Evolutionary conservation across 2,888 invertebrate genomes (phyloP), one percentile per base, ranked within the genome.

Genomic region (Crocallis elinguaria): DNA sequence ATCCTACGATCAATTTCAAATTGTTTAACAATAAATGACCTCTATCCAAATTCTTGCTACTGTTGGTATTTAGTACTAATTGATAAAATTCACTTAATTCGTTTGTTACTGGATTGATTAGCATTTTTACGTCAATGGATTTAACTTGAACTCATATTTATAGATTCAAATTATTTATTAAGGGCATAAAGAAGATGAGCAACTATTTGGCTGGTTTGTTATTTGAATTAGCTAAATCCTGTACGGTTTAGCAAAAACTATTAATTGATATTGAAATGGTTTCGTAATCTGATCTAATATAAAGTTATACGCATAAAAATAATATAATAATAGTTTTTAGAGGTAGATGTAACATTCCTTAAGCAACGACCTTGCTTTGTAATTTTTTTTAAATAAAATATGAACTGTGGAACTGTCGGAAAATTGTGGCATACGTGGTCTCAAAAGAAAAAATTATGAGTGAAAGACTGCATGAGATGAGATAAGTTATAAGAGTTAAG

Each of bases 11-110:
- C 67, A 71, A 71, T 72, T 73, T 75, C 67, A 61, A 73, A 65
- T 42, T 13, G 64, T 33, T 60, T 50, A 71, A 84, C 82, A 85
- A 85, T 80, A 57, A 58, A 64, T 66, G 84, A 82, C 86, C 84
- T 87, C 72, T 74, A 19, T 50, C 66, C 64, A 69, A 77, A 79
- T 71, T 71, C 65, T 57, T 66, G 62, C 65, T 54, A 64, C 66
- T 73, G 69, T 77, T 71, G 64, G 32, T 43, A 27, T 48, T 25
- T n/a, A 45, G 7, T 27, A 68, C 74, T 30, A 37, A 37, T 79
- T 74, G 64, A 68, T 66, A 64, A 67, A 71, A 73, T 77, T 75
- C 30, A 30, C 45, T 45, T 12, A 32, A 23, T 46, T 16, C 14
- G 6, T 58, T 66, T 59, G 53, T 64, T 60, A 61, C 54, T 12